These are phyloP conservation scores for Sclerurus mexicanus DNA, from an alignment of 2,113 vertebrate species.

Conservation along the genomic window DNA sequence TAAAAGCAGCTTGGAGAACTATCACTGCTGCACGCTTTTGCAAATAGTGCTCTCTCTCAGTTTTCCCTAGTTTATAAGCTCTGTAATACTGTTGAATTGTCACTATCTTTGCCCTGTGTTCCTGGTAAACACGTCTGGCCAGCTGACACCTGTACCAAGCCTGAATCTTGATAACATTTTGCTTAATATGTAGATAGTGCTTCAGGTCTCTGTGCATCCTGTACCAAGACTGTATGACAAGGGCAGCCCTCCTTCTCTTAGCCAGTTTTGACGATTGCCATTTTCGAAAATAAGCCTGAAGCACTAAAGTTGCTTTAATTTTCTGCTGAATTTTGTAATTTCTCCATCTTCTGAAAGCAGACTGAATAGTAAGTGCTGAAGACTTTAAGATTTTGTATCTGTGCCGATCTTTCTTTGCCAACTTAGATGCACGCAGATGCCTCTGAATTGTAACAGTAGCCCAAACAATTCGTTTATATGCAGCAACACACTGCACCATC, in stretches of 20 bases:
- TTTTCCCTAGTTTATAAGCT: constrained; percentile 45
- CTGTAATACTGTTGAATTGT: constrained; percentile 67
- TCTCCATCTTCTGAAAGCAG: constrained; percentile 80
- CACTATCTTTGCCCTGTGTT: constrained; percentile 21
- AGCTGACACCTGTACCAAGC: constrained; percentile 64
- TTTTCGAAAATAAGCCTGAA: constrained; percentile 80
- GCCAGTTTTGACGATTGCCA: constrained; percentile 69
- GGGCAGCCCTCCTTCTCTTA: constrained; percentile 64
- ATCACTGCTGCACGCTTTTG: constrained; percentile 47
- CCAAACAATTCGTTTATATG: constrained; percentile 68
- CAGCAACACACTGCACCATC: constrained; percentile 72
- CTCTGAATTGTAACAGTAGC: constrained; percentile 79
- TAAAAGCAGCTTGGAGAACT: constrained; percentile 67
- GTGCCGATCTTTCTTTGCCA: constrained; percentile 63
- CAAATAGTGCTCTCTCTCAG: constrained; percentile 34
- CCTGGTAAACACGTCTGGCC: constrained; percentile 32
- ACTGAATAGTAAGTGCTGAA: constrained; percentile 75
- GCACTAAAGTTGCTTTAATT: constrained; percentile 63
- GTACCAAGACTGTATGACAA: constrained; percentile 87
- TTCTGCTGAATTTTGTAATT: constrained; percentile 50
- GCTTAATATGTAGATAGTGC: constrained; percentile 32
- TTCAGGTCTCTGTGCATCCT: constrained; percentile 63
- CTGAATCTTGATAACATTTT: constrained; percentile 67
- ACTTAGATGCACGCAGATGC: constrained; percentile 57
- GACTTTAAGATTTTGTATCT: constrained; percentile 67